Evolutionary conservation across 1,140 invertebrate species (phyloP), one percentile per base, ranked within the genome.

Genomic region (Brachionus angularis): DNA sequence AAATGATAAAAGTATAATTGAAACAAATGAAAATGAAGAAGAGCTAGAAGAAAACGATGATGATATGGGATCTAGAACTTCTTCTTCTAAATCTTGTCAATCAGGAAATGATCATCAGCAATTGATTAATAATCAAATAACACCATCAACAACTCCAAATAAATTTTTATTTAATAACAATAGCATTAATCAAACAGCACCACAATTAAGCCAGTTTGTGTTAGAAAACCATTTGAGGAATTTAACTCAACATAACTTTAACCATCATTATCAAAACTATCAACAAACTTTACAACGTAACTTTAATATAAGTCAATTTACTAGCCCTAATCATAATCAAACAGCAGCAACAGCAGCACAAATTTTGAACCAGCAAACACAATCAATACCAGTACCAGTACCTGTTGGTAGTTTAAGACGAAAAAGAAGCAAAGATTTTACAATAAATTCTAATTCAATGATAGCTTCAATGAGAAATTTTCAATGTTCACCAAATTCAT

Each of bases 161-260:
- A 58, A 58, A 25, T 58, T 58, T 18, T 39, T 58, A 34, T 58
- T 58, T 23, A 58, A 58, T 39, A 25, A 42, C 27, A 18, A 31
- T 12, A 31, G 36, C 1, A 23, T 18, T 8, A 36, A 12, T 39
- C 53, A 58, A 21, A 25, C 18, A 36, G 16, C 53, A 12, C 53
- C 53, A 14, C 53, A 27, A 67, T 12, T 67, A 8, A 67, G 47
- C 8, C 62, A 67, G 8, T 67, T 47, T 34, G 42, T 50, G 3
- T 25, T 67, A 0, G 62, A 67, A 47, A 67, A n/a, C 10, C 62
- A 67, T 67, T 50, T 67, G 16, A 46, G 62, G 29, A 67, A 67
- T 67, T 47, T 67, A 31, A 58, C 53, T 3, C 53, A 58, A n/a
- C 53, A 58, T 4, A 58, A 58, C 39, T 58, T 58, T 58, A 42